A percentile compares a stretch with the other conserved stretches of the same genome.
These are phyloP conservation scores for Scelioninae gen. 1 DNA, from an alignment of 2,888 invertebrate species.

Conservation along the genomic window DNA sequence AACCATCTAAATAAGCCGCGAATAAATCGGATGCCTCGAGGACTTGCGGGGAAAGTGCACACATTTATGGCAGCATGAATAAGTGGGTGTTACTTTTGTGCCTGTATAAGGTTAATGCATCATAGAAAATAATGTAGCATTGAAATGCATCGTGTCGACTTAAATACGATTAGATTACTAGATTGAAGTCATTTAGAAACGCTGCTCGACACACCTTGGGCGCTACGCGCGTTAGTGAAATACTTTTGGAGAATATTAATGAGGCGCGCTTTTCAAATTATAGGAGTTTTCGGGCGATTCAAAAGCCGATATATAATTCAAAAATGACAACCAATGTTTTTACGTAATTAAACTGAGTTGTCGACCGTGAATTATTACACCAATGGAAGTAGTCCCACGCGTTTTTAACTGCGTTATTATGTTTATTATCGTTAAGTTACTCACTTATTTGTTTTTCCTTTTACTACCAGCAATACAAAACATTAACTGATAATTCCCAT, in stretches of 20 bases:
- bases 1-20: slow-evolving; percentile 11
- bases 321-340: slow-evolving; percentile 23
- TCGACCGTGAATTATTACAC: slow-evolving; percentile 43
- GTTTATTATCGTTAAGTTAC: slow-evolving; percentile 1
- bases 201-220: slow-evolving; percentile 43
- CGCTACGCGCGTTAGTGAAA: slow-evolving; percentile 4
- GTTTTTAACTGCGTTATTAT: slow-evolving; percentile 3
- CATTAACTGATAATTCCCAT: no score
- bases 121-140: slow-evolving; percentile 50
- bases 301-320: slow-evolving; percentile 2
- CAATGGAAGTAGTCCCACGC: slow-evolving; percentile 28
- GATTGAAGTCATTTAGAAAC: slow-evolving; percentile 45
- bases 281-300: slow-evolving; percentile 11
- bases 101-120: slow-evolving; percentile 57
- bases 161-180: slow-evolving; percentile 52
- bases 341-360: slow-evolving; percentile 26
- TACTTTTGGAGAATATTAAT: slow-evolving; percentile 32
- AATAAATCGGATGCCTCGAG: slow-evolving; percentile 40
- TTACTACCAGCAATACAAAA: no score
- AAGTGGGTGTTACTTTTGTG: slow-evolving; percentile 60
- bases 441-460: neutral
- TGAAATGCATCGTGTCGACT: slow-evolving; percentile 42
- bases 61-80: slow-evolving; percentile 37
- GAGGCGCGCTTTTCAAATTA: slow-evolving; percentile 2
- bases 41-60: slow-evolving; percentile 48